Conservation (phyloP, 2,888 invertebrate species). For the Pemphredon lugubris region DNA sequence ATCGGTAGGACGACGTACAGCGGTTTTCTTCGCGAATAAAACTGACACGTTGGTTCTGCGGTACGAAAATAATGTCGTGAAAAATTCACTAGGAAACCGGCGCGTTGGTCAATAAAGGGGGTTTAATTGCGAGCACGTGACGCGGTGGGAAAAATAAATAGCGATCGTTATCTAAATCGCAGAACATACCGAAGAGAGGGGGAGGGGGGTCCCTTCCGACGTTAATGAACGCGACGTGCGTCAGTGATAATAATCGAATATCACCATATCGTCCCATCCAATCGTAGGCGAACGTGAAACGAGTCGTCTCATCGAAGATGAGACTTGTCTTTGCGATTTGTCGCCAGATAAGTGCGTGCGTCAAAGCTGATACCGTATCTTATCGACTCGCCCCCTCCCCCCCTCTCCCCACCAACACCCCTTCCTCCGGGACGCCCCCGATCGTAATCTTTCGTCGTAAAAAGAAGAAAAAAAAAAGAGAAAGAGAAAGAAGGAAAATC, state of each 20-base stretch:
- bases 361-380: conserved; percentile 72
- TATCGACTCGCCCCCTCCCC: no score
- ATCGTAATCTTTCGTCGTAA: conserved; percentile 33
- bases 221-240: conserved; percentile 40
- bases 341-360: conserved; percentile 62
- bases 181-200: conserved; percentile 14
- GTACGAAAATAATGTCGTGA: conserved; percentile 1
- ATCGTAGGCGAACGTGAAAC: no score
- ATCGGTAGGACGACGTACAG: neutral
- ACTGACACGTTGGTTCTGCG: neutral
- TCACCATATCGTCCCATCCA: no score
- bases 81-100: neutral
- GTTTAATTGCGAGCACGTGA: conserved; percentile 6
- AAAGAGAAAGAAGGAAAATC: no score
- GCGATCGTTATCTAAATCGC: conserved; percentile 15
- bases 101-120: conserved; percentile 4
- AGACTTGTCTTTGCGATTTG: conserved; percentile 22
- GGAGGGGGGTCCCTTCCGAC: conserved; percentile 11
- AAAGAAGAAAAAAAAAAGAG: no score
- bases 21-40: neutral
- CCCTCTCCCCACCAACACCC: no score
- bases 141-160: conserved; percentile 3
- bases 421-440: conserved; percentile 13
- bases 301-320: conserved; percentile 5
- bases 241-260: no score